Evolutionary conservation across 2,797 vertebrate species (phyloP).

Genomic region (Falco biarmicus): DNA sequence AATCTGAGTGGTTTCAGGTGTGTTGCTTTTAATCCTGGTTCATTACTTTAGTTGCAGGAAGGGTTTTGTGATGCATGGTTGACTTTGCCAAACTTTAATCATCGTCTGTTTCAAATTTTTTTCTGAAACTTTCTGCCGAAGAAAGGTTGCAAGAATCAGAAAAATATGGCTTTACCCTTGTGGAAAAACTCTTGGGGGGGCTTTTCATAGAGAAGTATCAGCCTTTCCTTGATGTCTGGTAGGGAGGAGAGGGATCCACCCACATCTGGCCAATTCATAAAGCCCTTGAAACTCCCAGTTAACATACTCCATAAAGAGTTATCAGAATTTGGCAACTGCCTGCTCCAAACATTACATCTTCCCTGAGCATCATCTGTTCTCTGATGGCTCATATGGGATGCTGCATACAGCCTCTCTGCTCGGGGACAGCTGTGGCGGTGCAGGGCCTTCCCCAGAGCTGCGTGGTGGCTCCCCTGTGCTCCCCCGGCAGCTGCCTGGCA

Average conservation of each 20-base stretch:
- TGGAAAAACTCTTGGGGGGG: neutral
- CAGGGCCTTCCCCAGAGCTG: neutral
- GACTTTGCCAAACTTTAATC: neutral
- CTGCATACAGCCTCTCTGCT: neutral
- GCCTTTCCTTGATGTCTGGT: neutral
- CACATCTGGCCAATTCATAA: slow-evolving; percentile 6
- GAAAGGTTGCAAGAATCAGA: neutral
- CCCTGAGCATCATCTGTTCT: slow-evolving; percentile 5
- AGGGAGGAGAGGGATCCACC: slow-evolving; percentile 29
- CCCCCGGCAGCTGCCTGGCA: neutral
- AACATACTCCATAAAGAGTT: neutral
- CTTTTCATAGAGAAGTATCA: neutral
- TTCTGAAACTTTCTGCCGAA: neutral
- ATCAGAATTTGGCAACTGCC: neutral
- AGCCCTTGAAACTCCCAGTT: neutral
- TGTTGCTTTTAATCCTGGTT: neutral
- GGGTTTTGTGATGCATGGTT: neutral
- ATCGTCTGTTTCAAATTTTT: rapidly evolving
- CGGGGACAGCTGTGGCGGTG: neutral
- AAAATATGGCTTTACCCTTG: neutral
- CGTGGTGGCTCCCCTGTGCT: neutral
- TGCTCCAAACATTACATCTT: slow-evolving; percentile 34
- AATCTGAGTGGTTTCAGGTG: neutral
- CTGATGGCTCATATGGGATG: neutral
- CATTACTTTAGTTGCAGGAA: neutral